Evolutionary conservation across 2,113 vertebrate species (phyloP), one percentile per base, ranked within the genome.

Genomic region (Myrmecophaga tridactyla): DNA sequence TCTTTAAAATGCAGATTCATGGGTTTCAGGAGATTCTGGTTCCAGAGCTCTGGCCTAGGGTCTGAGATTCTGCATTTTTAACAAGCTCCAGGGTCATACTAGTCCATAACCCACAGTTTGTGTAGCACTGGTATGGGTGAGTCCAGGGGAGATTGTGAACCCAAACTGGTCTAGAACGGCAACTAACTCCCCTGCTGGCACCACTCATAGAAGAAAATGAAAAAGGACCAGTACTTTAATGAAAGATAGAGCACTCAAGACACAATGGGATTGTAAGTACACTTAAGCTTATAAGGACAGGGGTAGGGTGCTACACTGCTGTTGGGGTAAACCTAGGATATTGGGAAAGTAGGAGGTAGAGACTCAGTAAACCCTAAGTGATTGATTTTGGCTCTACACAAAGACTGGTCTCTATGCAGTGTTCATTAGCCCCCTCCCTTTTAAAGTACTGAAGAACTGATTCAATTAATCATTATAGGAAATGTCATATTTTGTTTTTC

Each of bases 401-500:
- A 62, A 94, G 75, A 67, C 63, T n/a, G n/a, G 51, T 36, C 60
- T 88, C 63, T 67, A 18, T 36, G 77, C 60, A 69, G 46, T 80
- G n/a, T 94, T 94, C 76, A 78, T 75, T 86, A 88, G 46, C 63
- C 9, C 20, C 43, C 0, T 17, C 27, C 27, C 75, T 46, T n/a
- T 63, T 27, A 76, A 97, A 96, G 67, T 36, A 77, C 34, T 13
- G 9, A 95, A 36, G n/a, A 90, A 51, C 41, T 78, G 77, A 20
- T 58, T 86, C 6, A 87, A 75, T 36, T 72, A 90, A 85, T 94
- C 62, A 69, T 41, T 72, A 82, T 21, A 88, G 73, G 21, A 82
- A 85, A 80, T 82, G 58, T 75, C 65, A 13, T 82, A 51, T 63
- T 48, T 86, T 41, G 20, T 53, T 96, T 96, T 84, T 82, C 48